Base-by-base conservation (phyloP, 2,888 invertebrate species). In the Seladonia tumulorum region DNA sequence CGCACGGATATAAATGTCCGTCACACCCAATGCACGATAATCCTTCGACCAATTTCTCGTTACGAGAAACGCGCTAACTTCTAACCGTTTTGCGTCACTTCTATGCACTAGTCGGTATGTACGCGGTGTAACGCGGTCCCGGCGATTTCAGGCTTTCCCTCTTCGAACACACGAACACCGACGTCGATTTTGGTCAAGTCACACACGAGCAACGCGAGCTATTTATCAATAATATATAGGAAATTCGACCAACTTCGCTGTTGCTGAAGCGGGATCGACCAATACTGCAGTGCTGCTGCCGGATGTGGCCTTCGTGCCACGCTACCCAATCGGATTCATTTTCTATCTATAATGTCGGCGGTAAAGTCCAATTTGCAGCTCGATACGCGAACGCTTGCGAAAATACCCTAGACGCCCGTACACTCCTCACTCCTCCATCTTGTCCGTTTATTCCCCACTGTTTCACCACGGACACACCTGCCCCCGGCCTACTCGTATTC, bases 281-380 rank as follows among this genome's bases (percentile, higher is more conserved):
- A 93, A 93, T 94, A 91, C 92, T 90, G 91, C 92, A 88, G 88
- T 91, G 89, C 88, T 87, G 88, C 89, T 89, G 89, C 94, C 93
- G 93, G 94, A 94, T 94, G 93, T 94, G 88, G 92, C 90, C 91
- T 91, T 90, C 91, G 90, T 88, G 87, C 87, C 87, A 87, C 87
- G 89, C 84, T 76, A 79, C 63, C 93, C 93, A 93, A 94, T 93
- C 88, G 87, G 83, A 88, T 90, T 85, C 88, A 81, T 85, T 85
- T 84, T 87, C 81, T 83, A 81, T 73, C 82, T 73, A 79, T 87
- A 90, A 90, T 86, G 90, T 90, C 82, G 83, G 82, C 86, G 78
- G 85, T 90, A 87, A 88, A 87, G 90, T 90, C 89, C 90, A 87
- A 86, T 82, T 87, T 84, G 87, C 89, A 85, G 87, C 82, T 87